Base-by-base conservation (phyloP, 2,113 vertebrate genomes). In the Gasterosteus aculeatus region DNA sequence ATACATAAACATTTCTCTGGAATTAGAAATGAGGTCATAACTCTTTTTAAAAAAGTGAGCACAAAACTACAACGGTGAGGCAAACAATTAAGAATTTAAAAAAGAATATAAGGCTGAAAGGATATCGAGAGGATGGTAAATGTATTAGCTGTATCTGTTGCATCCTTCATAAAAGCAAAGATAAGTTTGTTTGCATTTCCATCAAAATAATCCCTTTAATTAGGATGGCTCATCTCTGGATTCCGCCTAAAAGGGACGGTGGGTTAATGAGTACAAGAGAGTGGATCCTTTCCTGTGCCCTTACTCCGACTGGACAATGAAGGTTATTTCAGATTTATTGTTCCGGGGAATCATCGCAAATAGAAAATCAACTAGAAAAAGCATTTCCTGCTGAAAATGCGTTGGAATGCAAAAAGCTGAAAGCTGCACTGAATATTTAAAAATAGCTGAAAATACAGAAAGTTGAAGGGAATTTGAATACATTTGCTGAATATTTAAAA, bases 351-450 rank as follows among this genome's bases (percentile, higher is more conserved):
- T 89, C 71, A 78, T 85, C 82, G 81, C 82, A 91, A 90, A 87
- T 82, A 90, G 83, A 92, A 88, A 92, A 85, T 87, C 85, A 88
- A n/a, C n/a, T n/a, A n/a, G n/a, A n/a, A n/a, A n/a, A n/a, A n/a
- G n/a, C n/a, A n/a, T n/a, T n/a, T n/a, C n/a, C n/a, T n/a, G n/a
- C n/a, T n/a, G n/a, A n/a, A n/a, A n/a, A n/a, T n/a, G n/a, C n/a
- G n/a, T n/a, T n/a, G n/a, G n/a, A n/a, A n/a, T n/a, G n/a, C n/a
- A n/a, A n/a, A n/a, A n/a, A n/a, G n/a, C n/a, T n/a, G n/a, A n/a
- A n/a, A n/a, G n/a, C n/a, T n/a, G n/a, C n/a, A n/a, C n/a, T n/a
- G n/a, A n/a, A n/a, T n/a, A n/a, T n/a, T n/a, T n/a, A n/a, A n/a
- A n/a, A n/a, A n/a, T n/a, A n/a, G n/a, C n/a, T n/a, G n/a, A n/a